Percentiles rank a stretch among this genome's conserved stretches.
These are phyloP conservation scores for Fissipunctia ypsillon DNA, from an alignment of 2,888 invertebrate genomes.

Conservation along the genomic window DNA sequence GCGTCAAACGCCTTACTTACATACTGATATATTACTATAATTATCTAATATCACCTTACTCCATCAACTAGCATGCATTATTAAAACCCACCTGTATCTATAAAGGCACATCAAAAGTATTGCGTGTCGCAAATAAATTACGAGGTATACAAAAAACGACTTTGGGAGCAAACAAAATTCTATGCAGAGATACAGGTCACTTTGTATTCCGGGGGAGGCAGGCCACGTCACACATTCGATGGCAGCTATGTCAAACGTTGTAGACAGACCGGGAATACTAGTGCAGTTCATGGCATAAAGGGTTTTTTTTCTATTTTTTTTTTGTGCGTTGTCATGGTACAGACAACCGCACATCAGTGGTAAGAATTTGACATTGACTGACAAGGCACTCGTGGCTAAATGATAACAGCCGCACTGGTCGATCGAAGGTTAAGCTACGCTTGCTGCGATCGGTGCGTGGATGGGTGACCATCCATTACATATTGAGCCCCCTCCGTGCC, in stretches of 20 bases:
- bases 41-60: too few species aligned
- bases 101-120: slow-evolving; percentile 7
- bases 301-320: neutral
- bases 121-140: slow-evolving; percentile 15
- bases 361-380: too few species aligned
- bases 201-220: slow-evolving; percentile 56
- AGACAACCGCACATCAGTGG: too few species aligned
- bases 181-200: slow-evolving; percentile 34
- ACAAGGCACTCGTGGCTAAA: too few species aligned
- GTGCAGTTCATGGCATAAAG: neutral
- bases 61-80: neutral
- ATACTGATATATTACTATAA: too few species aligned
- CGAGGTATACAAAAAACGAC: slow-evolving; percentile 11
- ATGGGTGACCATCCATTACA: too few species aligned
- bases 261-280: slow-evolving; percentile 20
- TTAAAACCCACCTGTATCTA: neutral
- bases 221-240: slow-evolving; percentile 52
- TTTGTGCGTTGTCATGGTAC: too few species aligned
- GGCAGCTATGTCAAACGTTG: slow-evolving; percentile 47
- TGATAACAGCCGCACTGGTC: too few species aligned
- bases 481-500: too few species aligned
- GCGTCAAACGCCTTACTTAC: too few species aligned
- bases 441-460: too few species aligned
- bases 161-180: slow-evolving; percentile 39
- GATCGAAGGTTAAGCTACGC: too few species aligned